Conservation (phyloP, 2,888 invertebrate genomes). For the Crocallis elinguaria region DNA sequence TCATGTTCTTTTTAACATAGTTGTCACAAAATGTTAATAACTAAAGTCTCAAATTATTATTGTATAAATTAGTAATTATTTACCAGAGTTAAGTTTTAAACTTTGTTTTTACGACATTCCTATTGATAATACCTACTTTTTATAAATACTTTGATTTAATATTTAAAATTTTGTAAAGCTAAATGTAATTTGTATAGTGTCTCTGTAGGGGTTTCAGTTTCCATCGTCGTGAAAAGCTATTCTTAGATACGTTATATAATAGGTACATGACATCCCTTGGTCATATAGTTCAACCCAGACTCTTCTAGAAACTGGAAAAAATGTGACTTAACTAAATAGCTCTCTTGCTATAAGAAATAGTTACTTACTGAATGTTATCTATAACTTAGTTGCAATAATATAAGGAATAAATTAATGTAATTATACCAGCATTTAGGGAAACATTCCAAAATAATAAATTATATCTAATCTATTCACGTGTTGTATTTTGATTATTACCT, state of each 20-base stretch:
- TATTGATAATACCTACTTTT: not conserved
- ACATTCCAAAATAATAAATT: slow-evolving; percentile 32
- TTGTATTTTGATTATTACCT: slow-evolving; percentile 28
- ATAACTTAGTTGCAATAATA: slow-evolving; percentile 22
- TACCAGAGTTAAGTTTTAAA: slow-evolving; percentile 1
- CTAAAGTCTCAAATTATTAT: not conserved
- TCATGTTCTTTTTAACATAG: not conserved
- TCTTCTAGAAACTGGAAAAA: not conserved
- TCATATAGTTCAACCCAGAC: not conserved
- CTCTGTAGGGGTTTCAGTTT: too few species aligned
- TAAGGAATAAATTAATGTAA: slow-evolving; percentile 17
- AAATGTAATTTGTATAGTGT: too few species aligned
- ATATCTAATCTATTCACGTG: slow-evolving; percentile 28
- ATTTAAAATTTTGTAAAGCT: too few species aligned
- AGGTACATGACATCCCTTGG: too few species aligned
- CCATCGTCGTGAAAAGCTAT: too few species aligned
- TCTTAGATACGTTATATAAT: too few species aligned
- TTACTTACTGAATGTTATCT: slow-evolving; percentile 8
- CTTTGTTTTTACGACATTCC: not conserved
- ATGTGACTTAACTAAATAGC: not conserved
- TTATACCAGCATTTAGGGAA: slow-evolving; percentile 18
- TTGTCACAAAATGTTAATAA: not conserved
- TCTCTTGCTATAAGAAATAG: not conserved
- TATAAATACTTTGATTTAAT: not conserved
- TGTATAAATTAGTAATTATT: slow-evolving; percentile 1